Evolutionary conservation across 2,888 invertebrate species (phyloP), one percentile per base, ranked within the genome.

Genomic region (Spilarctia lutea): DNA sequence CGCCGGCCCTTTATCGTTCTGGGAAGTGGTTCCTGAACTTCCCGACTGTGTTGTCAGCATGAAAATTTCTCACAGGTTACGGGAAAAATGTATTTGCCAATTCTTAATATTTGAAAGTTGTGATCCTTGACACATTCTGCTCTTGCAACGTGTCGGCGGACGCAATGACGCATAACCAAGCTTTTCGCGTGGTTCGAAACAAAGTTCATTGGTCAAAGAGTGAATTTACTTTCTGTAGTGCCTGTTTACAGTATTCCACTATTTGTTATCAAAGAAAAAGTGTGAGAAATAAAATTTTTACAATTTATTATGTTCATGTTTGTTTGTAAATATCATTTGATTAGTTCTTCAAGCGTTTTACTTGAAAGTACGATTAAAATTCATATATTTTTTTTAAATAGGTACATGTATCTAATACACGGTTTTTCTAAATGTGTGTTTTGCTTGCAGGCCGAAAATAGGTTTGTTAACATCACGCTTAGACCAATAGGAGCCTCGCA

Each of bases 1-100:
- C 90, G 86, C 87, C 88, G 91, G 92, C 94, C 94, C 94, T 93
- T 93, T 94, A 94, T 94, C 95, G 95, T 95, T 95, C 95, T 95
- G 95, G 95, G 95, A 95, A 96, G 94, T 95, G 94, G 95, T 95
- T 96, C 95, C 95, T 94, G 93, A 94, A 91, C 94, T 95, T 96
- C 95, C 95, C 95, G 92, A 91, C 90, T 85, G 91, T 90, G 94
- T 93, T 94, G 91, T 88, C 92, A 89, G 81, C 86, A 81, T 82
- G 76, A 78, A 86, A 87, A 87, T 86, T 87, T 89, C 87, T 86
- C 86, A 86, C 89, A 67, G 56, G 83, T 78, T 82, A 75, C 71
- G 83, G 83, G 88, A 89, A 90, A 91, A 89, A 88, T 87, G 78
- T 78, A 74, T 76, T 73, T 73, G 67, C 68, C 75, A 76, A 76